These are phyloP conservation scores for Antedon bifida DNA, from an alignment of 35 echinoderm and acorn worm genomes.

Conservation along the genomic window DNA sequence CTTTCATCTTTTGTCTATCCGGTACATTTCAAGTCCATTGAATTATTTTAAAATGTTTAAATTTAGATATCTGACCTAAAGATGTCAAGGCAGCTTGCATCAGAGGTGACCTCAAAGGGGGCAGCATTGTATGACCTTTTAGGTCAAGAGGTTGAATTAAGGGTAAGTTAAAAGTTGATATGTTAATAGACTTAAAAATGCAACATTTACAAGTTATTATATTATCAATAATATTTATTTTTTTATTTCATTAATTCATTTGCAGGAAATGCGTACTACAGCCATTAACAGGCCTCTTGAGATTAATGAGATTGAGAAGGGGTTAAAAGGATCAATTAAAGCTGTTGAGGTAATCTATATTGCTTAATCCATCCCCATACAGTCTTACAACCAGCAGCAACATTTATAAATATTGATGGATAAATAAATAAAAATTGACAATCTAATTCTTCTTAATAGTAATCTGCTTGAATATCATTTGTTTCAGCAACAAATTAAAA, in stretches of 20 bases:
- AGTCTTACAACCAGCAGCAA: no score
- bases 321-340: slow-evolving; percentile 51
- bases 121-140: slow-evolving; percentile 89
- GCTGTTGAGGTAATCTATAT: slow-evolving; percentile 57
- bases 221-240: no score
- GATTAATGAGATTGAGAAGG: slow-evolving; percentile 95
- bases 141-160: slow-evolving; percentile 91
- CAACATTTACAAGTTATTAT: no score
- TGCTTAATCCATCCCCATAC: no score
- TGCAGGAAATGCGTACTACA: slow-evolving; percentile 65
- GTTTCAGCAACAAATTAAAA: slow-evolving; percentile 55
- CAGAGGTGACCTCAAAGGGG: slow-evolving; percentile 87
- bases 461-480: no score
- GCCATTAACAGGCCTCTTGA: slow-evolving; percentile 91
- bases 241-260: neutral
- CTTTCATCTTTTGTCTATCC: no score
- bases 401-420: no score
- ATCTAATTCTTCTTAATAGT: no score
- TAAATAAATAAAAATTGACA: no score
- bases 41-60: no score
- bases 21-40: no score
- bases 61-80: slow-evolving; percentile 80
- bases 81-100: slow-evolving; percentile 76
- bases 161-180: slow-evolving; percentile 34
- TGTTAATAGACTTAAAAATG: no score